phyloP scores from a whole-genome alignment of 2,113 vertebrate species.

The Procavia capensis region DNA sequence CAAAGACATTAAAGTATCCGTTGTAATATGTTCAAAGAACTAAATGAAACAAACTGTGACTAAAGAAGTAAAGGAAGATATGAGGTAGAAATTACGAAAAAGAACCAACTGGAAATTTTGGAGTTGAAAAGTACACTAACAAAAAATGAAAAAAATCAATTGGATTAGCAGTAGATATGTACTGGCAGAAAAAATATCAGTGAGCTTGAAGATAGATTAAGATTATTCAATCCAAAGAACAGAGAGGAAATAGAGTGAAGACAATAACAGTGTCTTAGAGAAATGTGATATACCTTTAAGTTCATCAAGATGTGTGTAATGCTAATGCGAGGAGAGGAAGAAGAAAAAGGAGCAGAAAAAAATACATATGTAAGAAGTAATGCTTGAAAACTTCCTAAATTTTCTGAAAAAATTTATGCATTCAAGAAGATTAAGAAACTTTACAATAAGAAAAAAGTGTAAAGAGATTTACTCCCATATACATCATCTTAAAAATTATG shows the following conservation, averaged over 20 bases:
- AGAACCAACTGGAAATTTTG: too few species aligned
- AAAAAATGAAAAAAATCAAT: too few species aligned
- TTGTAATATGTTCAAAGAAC: too few species aligned
- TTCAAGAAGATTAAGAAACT: neutral
- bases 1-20: too few species aligned
- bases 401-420: neutral
- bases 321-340: neutral
- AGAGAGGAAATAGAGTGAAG: neutral
- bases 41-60: too few species aligned
- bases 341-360: neutral
- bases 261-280: neutral
- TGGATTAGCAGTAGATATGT: neutral
- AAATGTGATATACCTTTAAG: neutral
- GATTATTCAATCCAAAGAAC: neutral
- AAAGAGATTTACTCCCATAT: neutral
- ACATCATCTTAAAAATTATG: neutral
- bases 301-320: neutral
- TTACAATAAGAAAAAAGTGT: neutral
- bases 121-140: too few species aligned
- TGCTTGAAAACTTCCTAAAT: neutral
- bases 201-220: neutral
- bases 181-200: too few species aligned
- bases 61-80: too few species aligned
- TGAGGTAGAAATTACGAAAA: too few species aligned
- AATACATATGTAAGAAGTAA: constrained; percentile 2